These are phyloP conservation scores for Podilymbus podiceps DNA, from an alignment of 2,113 vertebrate genomes.

Conservation along the genomic window DNA sequence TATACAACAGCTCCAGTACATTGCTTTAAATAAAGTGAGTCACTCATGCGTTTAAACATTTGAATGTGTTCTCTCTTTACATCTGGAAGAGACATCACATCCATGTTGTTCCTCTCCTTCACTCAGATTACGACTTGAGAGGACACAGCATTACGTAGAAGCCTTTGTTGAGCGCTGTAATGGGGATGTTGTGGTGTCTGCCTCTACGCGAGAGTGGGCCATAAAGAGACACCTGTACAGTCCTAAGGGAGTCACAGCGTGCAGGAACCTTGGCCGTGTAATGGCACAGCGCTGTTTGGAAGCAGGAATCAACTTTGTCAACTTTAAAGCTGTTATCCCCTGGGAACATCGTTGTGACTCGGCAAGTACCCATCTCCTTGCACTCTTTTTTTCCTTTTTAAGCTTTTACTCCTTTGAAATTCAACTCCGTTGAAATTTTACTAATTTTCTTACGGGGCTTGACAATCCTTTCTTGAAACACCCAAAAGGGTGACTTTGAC, in stretches of 20 bases:
- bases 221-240: conserved; percentile 86
- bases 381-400: neutral
- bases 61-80: neutral
- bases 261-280: conserved; percentile 85
- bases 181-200: conserved; percentile 81
- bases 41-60: neutral
- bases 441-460: neutral
- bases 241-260: conserved; percentile 81
- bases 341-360: conserved; percentile 83
- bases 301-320: conserved; percentile 89
- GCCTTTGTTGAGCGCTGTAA: conserved; percentile 79
- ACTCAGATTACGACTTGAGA: conserved; percentile 82
- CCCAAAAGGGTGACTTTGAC: neutral
- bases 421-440: too few relatives aligned
- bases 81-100: neutral
- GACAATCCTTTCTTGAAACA: neutral
- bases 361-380: conserved; percentile 72
- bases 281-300: conserved; percentile 87
- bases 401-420: neutral
- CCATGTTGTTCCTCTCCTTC: neutral
- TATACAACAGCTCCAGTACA: neutral
- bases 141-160: conserved; percentile 82
- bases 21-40: neutral
- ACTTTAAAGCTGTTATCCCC: conserved; percentile 80
- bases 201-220: conserved; percentile 92